These are phyloP conservation scores for Argyrosomus regius DNA, from an alignment of 2,797 vertebrate species.

Conservation along the genomic window DNA sequence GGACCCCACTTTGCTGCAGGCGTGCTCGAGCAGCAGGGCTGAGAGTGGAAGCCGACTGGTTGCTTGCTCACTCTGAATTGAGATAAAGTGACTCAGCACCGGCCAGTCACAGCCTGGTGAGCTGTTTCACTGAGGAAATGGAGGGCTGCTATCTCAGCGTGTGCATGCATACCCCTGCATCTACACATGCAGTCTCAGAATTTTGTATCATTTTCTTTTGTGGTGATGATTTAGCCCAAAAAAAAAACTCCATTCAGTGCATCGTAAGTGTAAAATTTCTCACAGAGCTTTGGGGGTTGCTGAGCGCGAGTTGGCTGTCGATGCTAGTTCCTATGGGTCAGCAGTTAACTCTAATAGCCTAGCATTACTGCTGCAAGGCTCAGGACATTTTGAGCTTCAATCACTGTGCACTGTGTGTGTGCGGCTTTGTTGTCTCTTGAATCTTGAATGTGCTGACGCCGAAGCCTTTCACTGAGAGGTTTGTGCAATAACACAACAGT, in stretches of 20 bases:
- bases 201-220: background rate
- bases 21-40: background rate
- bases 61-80: constrained; percentile 32
- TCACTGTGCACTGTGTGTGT: constrained; percentile 25
- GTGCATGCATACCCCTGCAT: background rate
- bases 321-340: constrained; percentile 63
- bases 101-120: constrained; percentile 32
- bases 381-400: constrained; percentile 41
- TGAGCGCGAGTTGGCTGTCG: constrained; percentile 40
- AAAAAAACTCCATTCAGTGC: background rate
- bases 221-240: no score
- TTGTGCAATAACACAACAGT: constrained; percentile 47
- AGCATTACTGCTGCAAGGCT: constrained; percentile 48
- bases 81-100: constrained; percentile 59
- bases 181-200: background rate
- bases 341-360: constrained; percentile 63
- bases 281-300: constrained; percentile 23
- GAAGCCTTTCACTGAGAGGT: constrained; percentile 36
- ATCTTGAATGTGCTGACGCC: constrained; percentile 52
- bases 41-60: constrained; percentile 19
- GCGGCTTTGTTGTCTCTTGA: background rate
- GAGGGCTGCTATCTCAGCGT: constrained; percentile 6
- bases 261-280: constrained; percentile 24
- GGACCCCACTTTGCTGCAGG: constrained; percentile 34
- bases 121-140: constrained; percentile 42